Evolutionary conservation across 2,797 vertebrate species (phyloP), one percentile per base, ranked within the genome.

Genomic region (Poecilia gillii): DNA sequence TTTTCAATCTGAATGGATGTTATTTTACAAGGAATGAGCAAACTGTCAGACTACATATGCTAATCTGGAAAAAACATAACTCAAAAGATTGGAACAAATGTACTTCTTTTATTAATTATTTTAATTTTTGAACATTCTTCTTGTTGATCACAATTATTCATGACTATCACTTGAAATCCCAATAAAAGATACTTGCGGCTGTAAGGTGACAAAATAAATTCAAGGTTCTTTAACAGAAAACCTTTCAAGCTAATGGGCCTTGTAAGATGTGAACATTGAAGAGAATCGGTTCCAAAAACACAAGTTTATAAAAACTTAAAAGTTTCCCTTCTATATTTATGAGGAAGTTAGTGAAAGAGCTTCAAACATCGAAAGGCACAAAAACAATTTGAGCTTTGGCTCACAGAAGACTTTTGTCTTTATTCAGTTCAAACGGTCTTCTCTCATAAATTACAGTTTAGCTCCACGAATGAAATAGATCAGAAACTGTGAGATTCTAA

Each of bases 401-500:
- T 25, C 53, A 85, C 14, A 55, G 45, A 46, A 72, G 36, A 41
- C 5, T 13, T 74, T 71, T 51, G 71, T 76, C 13, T 80, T 73
- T 66, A 28, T 7, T 3, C 45, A 45, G 31, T 31, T 84, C 11
- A 57, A 66, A 57, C 77, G 16, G 0, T 57, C 36, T 51, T 4
- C 20, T 57, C 41, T 59, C 31, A 59, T 59, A 59, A 59, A 59
- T 59, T 59, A 31, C 55, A 57, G 36, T 59, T 81, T 73, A 31
- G 2, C 53, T 53, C 6, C 8, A 66, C 0, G 18, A 23, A 51
- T 51, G 49, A n/a, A 41, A 64, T 72, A 11, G 72, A 71, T 73
- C n/a, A 70, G 0, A 77, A 25, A 76, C 25, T 20, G 41, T 3
- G 4, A 49, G 31, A 62, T 74, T 71, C 75, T 41, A 23, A 4